These are phyloP conservation scores for Dasypogon diadema DNA, from an alignment of 2,888 invertebrate genomes.

Conservation along the genomic window DNA sequence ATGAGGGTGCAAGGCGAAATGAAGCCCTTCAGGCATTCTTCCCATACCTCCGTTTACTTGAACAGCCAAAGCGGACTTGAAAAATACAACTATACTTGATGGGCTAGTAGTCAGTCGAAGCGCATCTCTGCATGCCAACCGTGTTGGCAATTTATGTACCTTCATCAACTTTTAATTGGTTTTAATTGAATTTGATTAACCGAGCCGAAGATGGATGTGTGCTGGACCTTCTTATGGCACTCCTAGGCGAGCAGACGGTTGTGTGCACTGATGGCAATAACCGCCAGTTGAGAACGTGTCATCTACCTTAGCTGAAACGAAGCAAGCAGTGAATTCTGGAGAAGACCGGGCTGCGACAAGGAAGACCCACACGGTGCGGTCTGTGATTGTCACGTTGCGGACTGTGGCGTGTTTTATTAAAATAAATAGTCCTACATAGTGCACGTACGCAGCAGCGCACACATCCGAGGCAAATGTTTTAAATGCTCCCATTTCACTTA, in stretches of 20 bases:
- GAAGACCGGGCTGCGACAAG: conserved; percentile 16
- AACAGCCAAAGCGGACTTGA: background rate
- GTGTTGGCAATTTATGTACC: conserved; percentile 50
- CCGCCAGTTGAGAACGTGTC: conserved; percentile 24
- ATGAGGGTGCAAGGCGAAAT: conserved; percentile 36
- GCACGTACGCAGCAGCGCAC: conserved; percentile 8
- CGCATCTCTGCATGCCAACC: conserved; percentile 18
- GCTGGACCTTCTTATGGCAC: conserved; percentile 19
- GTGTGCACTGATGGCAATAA: conserved; percentile 29
- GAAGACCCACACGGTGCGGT: conserved; percentile 35
- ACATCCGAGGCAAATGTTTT: conserved; percentile 25
- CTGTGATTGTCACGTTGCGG: conserved; percentile 33
- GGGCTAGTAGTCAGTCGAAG: background rate
- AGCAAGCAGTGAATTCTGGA: conserved; percentile 2
- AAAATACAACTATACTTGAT: background rate
- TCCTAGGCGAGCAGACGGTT: conserved; percentile 12
- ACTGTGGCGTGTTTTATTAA: conserved; percentile 32
- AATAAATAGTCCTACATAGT: conserved; percentile 43
- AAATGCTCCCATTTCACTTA: conserved; percentile 31
- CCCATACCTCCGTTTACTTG: background rate
- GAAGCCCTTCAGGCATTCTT: conserved; percentile 31
- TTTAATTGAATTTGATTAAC: conserved; percentile 55
- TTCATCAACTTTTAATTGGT: conserved; percentile 54
- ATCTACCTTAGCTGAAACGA: conserved; percentile 14
- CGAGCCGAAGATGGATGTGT: conserved; percentile 38